Conservation (phyloP, 2,797 vertebrate genomes). For the Anableps anableps region DNA sequence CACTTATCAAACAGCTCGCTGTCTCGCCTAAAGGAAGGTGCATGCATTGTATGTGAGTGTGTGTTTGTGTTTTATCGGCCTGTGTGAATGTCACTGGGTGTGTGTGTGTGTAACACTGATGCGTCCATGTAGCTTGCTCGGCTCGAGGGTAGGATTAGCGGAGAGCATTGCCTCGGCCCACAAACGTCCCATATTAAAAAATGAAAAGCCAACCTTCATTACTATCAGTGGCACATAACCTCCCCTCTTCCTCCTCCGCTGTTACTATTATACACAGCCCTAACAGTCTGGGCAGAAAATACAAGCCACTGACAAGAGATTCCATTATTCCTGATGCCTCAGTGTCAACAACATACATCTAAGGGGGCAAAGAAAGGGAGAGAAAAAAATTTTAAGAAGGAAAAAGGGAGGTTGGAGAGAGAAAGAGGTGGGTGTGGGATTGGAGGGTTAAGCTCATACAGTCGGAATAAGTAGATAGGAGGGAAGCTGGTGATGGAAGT, state of each 20-base stretch:
- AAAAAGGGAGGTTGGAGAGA: constrained; percentile 55
- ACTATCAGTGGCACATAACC: constrained; percentile 82
- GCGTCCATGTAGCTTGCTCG: constrained; percentile 77
- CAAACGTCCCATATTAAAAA: constrained; percentile 86
- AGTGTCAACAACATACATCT: constrained; percentile 78
- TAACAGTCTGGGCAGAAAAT: constrained; percentile 77
- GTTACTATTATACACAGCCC: constrained; percentile 72
- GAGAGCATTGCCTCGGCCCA: constrained; percentile 75
- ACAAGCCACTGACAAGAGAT: constrained; percentile 79
- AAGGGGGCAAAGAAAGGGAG: constrained; percentile 66
- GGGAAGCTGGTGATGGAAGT: constrained; percentile 62
- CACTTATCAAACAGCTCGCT: constrained; percentile 79
- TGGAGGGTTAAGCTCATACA: constrained; percentile 74
- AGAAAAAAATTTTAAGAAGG: constrained; percentile 47
- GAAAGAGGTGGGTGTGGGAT: constrained; percentile 47
- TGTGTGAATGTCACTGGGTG: constrained; percentile 65
- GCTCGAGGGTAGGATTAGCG: constrained; percentile 84
- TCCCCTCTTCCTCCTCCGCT: constrained; percentile 67
- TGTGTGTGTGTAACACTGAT: constrained; percentile 61
- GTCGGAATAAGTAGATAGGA: constrained; percentile 72
- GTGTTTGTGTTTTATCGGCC: constrained; percentile 63
- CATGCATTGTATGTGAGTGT: constrained; percentile 41
- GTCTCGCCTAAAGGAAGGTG: constrained; percentile 77
- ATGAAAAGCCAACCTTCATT: constrained; percentile 84
- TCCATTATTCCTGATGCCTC: constrained; percentile 81